Evolutionary conservation across 2,797 vertebrate genomes (phyloP).

Genomic region (Dipus sagitta): DNA sequence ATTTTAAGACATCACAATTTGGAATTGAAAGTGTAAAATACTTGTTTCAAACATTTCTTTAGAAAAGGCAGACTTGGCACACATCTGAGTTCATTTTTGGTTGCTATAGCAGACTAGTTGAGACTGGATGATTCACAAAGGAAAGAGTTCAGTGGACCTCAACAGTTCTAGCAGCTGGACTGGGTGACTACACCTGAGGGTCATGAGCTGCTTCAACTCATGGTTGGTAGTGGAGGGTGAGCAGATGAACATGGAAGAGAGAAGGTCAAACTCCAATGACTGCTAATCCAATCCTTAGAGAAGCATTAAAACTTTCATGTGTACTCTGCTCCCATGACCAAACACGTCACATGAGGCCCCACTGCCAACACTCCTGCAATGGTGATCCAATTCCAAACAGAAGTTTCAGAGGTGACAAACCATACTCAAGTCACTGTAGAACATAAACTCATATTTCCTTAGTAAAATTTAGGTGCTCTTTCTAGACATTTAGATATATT

Average conservation of each 20-base stretch:
- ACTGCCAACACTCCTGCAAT: too few species aligned
- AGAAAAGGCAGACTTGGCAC: not conserved
- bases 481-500: not conserved
- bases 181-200: not conserved
- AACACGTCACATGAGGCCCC: too few species aligned
- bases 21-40: not conserved
- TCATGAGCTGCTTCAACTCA: not conserved
- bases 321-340: too few species aligned
- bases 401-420: not conserved
- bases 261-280: not conserved
- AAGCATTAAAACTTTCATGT: not conserved
- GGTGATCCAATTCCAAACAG: not conserved
- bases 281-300: not conserved
- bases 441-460: not conserved
- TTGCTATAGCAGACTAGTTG: not conserved
- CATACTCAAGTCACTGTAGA: too few species aligned
- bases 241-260: not conserved
- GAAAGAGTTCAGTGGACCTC: not conserved
- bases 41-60: not conserved
- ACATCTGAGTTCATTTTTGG: not conserved
- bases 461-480: not conserved
- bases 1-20: constrained; percentile 11
- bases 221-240: not conserved
- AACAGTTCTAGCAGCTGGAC: not conserved
- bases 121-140: not conserved